Base-by-base conservation (phyloP, 2,113 vertebrate species). In the Synodontis membranacea region DNA sequence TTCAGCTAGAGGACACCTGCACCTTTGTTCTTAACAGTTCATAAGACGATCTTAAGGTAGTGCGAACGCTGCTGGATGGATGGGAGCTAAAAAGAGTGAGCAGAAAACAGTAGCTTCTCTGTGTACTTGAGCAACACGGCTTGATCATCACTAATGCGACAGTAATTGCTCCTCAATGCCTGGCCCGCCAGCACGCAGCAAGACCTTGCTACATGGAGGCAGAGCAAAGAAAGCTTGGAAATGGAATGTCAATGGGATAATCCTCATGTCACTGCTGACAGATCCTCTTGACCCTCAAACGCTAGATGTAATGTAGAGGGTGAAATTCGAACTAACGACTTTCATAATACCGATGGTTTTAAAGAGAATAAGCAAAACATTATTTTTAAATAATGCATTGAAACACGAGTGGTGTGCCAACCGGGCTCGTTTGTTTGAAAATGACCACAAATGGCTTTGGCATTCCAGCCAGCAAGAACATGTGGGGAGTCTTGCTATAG, bases 211-310 rank as follows among this genome's bases (percentile, higher is more conserved):
- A 91, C 92, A 90, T 89, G 93, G 93, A 94, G 91, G 90, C 93
- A 93, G 91, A 86, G 90, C 89, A 91, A 93, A 94, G 94, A 95
- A 93, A 91, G 92, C 92, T 91, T n/a, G 91, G 93, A 93, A 93
- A 90, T 93, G 93, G 94, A 95, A 94, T 94, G 93, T 92, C 93
- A 93, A 91, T 91, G 92, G 93, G 92, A 94, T 95, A 95, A 95
- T 95, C 94, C 93, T 91, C 91, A 91, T 94, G 93, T 94, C 92
- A 92, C 90, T 25, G 91, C 92, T 92, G 93, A 95, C 93, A 95
- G 95, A 95, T 95, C 92, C 93, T 94, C 94, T 95, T 95, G 95
- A 95, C 93, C 94, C 93, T 91, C 93, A 93, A 94, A 91, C 92
- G 58, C 84, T 76, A 85, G 90, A 92, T 92, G 92, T 93, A 92